Evolutionary conservation across 2,888 invertebrate species (phyloP), one percentile per base, ranked within the genome.

Genomic region (Troglohyphantes excavatus): DNA sequence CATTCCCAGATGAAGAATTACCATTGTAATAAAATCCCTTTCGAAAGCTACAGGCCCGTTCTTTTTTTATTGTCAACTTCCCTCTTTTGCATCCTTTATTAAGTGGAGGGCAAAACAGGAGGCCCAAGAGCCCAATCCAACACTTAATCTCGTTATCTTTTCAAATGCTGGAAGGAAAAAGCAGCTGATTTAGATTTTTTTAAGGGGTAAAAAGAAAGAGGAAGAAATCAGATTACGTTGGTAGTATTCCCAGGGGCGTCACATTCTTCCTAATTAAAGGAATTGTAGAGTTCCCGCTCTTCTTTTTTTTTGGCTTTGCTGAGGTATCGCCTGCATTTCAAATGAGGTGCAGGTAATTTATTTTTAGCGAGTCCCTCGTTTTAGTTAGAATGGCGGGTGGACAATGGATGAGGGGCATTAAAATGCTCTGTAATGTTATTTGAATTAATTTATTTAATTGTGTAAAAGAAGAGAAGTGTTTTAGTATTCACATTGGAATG

Each of bases 81-180:
- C 39, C n/a, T n/a, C 21, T 39, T 13, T 39, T 19, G 46, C 2
- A 26, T 46, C 39, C 63, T 23, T 63, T 33, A 78, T 65, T 78
- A 78, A 73, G 33, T 33, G 43, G 78, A 26, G 29, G 17, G 63
- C 63, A 78, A 21, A 59, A 75, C 73, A 70, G 33, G 21, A 39
- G 7, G 39, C 88, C 82, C 88, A 68, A 68, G 59, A 82, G 88
- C 75, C 75, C 59, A 88, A 88, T 88, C 65, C 88, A 68, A 17
- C 39, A 29, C 46, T 75, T 88, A 88, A 88, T 88, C 82, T 88
- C 68, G 81, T 88, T 88, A 88, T 73, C 88, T 43, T 29, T 27
- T 53, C 53, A 53, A 53, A 53, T 53, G 17, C n/a, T 23, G 33
- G 33, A 23, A 26, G 29, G 23, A 68, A 75, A 76, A 75, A 68